A percentile compares a stretch with the other conserved stretches of the same genome.
Conservation (phyloP, 1,140 invertebrate species). For the Idris sp. region DNA sequence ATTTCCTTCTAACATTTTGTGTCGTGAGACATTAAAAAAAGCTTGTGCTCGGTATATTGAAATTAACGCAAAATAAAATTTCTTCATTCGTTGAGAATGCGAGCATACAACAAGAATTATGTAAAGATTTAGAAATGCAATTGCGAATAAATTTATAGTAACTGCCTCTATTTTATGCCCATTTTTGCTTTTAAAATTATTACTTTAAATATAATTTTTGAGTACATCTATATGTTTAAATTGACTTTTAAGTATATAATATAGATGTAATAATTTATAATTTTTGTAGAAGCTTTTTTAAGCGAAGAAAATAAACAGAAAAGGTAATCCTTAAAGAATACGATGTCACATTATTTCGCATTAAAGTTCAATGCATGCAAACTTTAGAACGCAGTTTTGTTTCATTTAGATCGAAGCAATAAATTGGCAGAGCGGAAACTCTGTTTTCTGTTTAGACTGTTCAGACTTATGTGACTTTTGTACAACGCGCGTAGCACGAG, state of each 20-base stretch:
- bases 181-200: too few relatives aligned
- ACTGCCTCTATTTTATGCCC: too few relatives aligned
- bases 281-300: background rate
- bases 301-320: constrained; percentile 18
- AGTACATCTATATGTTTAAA: too few relatives aligned
- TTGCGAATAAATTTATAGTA: too few relatives aligned
- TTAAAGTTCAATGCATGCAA: constrained; percentile 25
- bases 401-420: constrained; percentile 52
- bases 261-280: too few relatives aligned
- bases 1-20: constrained; percentile 39
- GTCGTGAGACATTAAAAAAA: constrained; percentile 31
- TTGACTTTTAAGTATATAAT: too few relatives aligned
- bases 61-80: constrained; percentile 41
- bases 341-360: constrained; percentile 32
- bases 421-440: constrained; percentile 46
- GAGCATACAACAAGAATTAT: too few relatives aligned
- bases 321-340: constrained; percentile 30
- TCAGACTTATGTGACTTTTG: constrained; percentile 48
- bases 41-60: constrained; percentile 19
- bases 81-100: constrained; percentile 9
- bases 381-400: constrained; percentile 43
- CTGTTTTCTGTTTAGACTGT: constrained; percentile 47
- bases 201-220: too few relatives aligned
- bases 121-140: too few relatives aligned
- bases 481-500: constrained; percentile 35